A percentile compares a stretch with the other conserved stretches of the same genome.
Evolutionary conservation across 1,140 invertebrate species (phyloP).

Genomic region (Macrosteles quadrilineatus): DNA sequence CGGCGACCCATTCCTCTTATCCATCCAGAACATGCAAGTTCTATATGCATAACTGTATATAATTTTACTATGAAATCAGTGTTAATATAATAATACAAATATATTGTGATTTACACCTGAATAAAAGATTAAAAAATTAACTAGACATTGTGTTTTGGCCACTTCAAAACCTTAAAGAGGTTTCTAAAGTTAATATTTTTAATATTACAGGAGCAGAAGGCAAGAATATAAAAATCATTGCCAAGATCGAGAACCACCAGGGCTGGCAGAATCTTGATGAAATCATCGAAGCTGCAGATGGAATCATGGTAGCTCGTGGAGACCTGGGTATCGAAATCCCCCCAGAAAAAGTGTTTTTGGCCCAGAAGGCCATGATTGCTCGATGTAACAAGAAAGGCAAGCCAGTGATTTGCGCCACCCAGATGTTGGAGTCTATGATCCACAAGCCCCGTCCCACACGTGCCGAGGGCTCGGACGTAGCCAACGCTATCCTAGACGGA

Average conservation of each 20-base stretch:
- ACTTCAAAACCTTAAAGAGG: no score
- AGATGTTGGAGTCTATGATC: constrained; percentile 99
- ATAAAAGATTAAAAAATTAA: no score
- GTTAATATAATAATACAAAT: no score
- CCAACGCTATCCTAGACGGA: constrained; percentile 96
- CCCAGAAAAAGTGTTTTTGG: constrained; percentile 97
- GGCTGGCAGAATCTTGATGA: constrained; percentile 93
- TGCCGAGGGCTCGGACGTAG: constrained; percentile 96
- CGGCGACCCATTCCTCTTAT: no score
- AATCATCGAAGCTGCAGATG: constrained; percentile 91
- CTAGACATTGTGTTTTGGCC: no score
- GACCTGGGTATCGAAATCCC: constrained; percentile 98
- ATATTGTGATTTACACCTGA: no score
- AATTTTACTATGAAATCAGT: no score
- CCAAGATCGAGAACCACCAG: constrained; percentile 98
- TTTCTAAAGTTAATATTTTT: no score
- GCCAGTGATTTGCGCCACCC: constrained; percentile 96
- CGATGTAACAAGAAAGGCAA: constrained; percentile 91
- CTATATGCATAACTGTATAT: no score
- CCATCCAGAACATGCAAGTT: no score
- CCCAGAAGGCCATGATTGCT: constrained; percentile 97
- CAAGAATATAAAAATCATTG: constrained; percentile 93
- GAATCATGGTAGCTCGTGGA: constrained; percentile 96
- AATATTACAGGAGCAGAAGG: constrained; percentile 81
- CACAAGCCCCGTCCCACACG: constrained; percentile 95